Conservation (phyloP, 2,113 vertebrate genomes). For the Parus major region DNA sequence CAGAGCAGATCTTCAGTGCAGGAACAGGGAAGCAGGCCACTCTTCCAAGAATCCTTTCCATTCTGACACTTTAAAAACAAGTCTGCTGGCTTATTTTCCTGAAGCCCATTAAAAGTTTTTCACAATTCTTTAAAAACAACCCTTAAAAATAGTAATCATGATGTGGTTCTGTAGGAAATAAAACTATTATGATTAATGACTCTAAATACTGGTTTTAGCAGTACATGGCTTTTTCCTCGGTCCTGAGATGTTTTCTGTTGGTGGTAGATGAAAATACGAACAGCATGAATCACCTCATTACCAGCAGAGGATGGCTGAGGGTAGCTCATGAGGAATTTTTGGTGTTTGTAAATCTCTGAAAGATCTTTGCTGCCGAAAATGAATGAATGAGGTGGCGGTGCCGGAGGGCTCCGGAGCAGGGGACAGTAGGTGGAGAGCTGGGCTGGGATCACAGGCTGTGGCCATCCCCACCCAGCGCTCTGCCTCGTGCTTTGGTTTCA, state of each 20-base stretch:
- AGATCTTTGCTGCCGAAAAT: background rate
- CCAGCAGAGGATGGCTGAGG: conserved; percentile 26
- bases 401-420: background rate
- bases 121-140: conserved; percentile 31
- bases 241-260: background rate
- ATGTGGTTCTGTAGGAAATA: conserved; percentile 48
- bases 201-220: background rate
- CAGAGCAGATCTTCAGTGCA: background rate
- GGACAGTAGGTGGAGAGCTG: conserved; percentile 57
- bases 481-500: background rate
- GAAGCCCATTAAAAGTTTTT: conserved; percentile 18
- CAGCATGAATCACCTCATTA: conserved; percentile 24
- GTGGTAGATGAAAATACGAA: background rate
- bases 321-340: background rate
- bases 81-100: conserved; percentile 30
- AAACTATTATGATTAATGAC: background rate
- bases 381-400: background rate
- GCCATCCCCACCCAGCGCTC: background rate
- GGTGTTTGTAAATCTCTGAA: background rate
- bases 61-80: conserved; percentile 55
- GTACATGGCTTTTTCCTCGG: background rate
- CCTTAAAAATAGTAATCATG: conserved; percentile 27
- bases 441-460: background rate
- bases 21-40: background rate
- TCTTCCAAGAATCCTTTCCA: conserved; percentile 48